These are phyloP conservation scores for Neoitamus cyanurus DNA, from an alignment of 2,888 invertebrate species.

Conservation along the genomic window DNA sequence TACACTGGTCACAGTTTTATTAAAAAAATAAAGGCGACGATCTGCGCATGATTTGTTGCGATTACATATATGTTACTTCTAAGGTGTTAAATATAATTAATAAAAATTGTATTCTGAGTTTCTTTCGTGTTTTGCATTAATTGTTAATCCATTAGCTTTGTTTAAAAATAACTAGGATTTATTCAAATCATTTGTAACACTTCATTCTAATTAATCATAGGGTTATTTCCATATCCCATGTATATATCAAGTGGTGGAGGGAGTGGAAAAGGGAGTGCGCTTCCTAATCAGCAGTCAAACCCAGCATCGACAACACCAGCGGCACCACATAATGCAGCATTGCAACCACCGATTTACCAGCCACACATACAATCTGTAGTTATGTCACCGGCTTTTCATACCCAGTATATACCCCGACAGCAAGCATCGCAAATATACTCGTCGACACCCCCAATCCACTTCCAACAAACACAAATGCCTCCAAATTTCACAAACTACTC, in stretches of 20 bases:
- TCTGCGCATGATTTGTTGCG: no score
- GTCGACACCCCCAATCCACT: constrained; percentile 8
- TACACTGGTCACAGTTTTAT: no score
- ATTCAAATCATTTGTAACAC: neutral
- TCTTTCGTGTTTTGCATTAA: neutral
- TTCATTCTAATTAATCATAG: constrained; percentile 3
- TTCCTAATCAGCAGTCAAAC: constrained; percentile 54
- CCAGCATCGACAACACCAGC: constrained; percentile 48
- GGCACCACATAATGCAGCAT: constrained; percentile 54
- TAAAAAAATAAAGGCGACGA: no score
- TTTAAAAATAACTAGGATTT: neutral
- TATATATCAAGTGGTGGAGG: constrained; percentile 62
- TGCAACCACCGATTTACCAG: constrained; percentile 52
- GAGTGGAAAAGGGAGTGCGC: constrained; percentile 63
- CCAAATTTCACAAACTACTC: neutral
- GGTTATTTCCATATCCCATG: constrained; percentile 57
- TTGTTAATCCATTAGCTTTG: neutral
- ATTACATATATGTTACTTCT: no score
- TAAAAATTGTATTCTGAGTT: neutral
- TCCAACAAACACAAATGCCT: constrained; percentile 3
- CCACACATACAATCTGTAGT: constrained; percentile 53
- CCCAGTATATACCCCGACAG: constrained; percentile 10
- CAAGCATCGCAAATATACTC: neutral
- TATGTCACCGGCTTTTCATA: constrained; percentile 8
- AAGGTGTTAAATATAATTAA: no score